Evolutionary conservation across 2,113 vertebrate species (phyloP).

Genomic region (Caracal caracal): DNA sequence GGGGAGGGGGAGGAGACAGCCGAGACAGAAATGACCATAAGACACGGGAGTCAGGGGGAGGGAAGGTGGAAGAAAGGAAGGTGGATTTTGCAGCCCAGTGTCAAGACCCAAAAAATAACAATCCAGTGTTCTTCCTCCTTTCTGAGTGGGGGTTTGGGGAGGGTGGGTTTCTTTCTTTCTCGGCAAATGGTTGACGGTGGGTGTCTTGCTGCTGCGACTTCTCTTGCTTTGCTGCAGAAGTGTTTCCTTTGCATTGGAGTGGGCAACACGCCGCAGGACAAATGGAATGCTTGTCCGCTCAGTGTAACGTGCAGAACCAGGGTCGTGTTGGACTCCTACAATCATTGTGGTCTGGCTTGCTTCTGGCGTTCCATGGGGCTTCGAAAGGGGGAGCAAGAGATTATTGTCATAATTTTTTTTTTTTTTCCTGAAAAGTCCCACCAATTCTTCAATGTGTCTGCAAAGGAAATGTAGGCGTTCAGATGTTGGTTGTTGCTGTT

Average conservation of each 20-base stretch:
- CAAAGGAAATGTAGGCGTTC: conserved; percentile 81
- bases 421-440: conserved; percentile 79
- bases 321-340: conserved; percentile 62
- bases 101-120: conserved; percentile 73
- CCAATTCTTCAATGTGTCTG: conserved; percentile 85
- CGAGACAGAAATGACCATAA: conserved; percentile 76
- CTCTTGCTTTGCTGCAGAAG: conserved; percentile 85
- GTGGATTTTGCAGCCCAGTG: conserved; percentile 73
- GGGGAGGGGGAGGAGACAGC: conserved; percentile 48
- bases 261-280: conserved; percentile 73
- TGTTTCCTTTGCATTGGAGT: conserved; percentile 83
- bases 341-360: conserved; percentile 60
- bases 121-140: conserved; percentile 81
- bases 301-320: conserved; percentile 77
- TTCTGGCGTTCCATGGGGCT: conserved; percentile 20
- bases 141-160: conserved; percentile 54
- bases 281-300: conserved; percentile 70
- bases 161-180: conserved; percentile 70
- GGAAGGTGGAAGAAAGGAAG: conserved; percentile 65
- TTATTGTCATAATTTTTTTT: conserved; percentile 55
- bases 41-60: conserved; percentile 70
- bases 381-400: background rate
- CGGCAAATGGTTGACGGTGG: conserved; percentile 69
- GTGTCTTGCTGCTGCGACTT: conserved; percentile 60
- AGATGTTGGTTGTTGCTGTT: conserved; percentile 80